Base-by-base conservation (phyloP, 2,888 invertebrate species). In the Phragmatobia fuliginosa region DNA sequence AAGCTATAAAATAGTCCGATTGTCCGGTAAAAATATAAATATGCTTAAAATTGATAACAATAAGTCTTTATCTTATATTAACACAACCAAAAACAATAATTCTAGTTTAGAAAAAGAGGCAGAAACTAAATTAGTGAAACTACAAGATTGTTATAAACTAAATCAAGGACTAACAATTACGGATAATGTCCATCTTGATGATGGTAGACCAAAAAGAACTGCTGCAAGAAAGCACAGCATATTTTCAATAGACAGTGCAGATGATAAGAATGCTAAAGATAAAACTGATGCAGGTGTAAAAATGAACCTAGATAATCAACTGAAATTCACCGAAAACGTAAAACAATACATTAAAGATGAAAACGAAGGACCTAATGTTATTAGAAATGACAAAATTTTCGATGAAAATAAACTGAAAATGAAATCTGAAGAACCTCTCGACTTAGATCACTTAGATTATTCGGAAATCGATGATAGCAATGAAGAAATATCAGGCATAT, bases 21-120 rank as follows among this genome's bases (percentile, higher is more conserved):
- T 89, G 0, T 62, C 64, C 3, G 92, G 91, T 0, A 86, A 83
- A 71, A 77, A 91, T 69, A 49, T 91, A 2, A 86, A 83, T 16
- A 64, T 73, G 0, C 41, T 91, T 0, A 88, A 85, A 78, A 83
- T 91, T 8, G 76, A 82, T 18, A 84, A 75, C 4, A 74, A 70
- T 2, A 88, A 85, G 67, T 33, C 68, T 32, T 28, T 58, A 62
- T 80, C 62, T 25, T 52, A 71, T 33, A 80, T 10, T 41, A 70
- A 67, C 71, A 75, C 25, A 32, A 21, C 28, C 25, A 58, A 38
- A 59, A 66, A 68, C 63, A 32, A 63, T 16, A 16, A 62, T n/a
- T 41, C 52, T 61, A 41, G 41, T 38, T 62, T 10, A 71, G n/a
- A 16, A 1, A 58, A 72, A 33, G 25, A 58, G 8, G 49, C 32